Evolutionary conservation across 2,888 invertebrate genomes (phyloP), one percentile per base, ranked within the genome.

Genomic region (Hemistola chrysoprasaria): DNA sequence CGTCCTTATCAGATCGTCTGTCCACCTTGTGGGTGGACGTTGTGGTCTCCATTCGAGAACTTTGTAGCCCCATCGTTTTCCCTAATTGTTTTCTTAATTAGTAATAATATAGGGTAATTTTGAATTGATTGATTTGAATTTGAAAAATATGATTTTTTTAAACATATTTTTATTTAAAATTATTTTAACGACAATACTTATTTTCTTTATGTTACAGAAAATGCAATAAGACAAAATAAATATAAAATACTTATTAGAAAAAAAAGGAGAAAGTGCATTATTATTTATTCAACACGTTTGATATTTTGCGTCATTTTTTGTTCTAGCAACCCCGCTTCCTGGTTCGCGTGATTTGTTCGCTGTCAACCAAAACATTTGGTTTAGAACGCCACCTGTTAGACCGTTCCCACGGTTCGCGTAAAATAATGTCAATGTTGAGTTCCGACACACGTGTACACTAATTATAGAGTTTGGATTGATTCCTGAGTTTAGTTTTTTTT

Each of bases 301-400:
- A 62, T 59, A 58, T 53, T 57, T 22, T 31, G 5, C 8, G 65
- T 71, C n/a, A 72, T 76, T 75, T 78, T 64, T 67, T 54, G 41
- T 34, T 41, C 38, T 39, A 32, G 16, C 25, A 39, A 59, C 63
- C 67, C 56, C 65, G 61, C 62, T 79, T 78, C 79, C 78, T 78
- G 77, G 67, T 64, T 70, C 62, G 63, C 64, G 78, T 77, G 79
- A 78, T 80, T 82, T 79, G 77, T 72, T 65, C 58, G 65, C 51
- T 60, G 67, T 71, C 70, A 63, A 64, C 65, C 63, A 70, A 64
- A 71, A 73, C 76, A 78, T 74, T 76, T 75, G 73, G 71, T 69
- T 65, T 47, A 31, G 59, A 65, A 64, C 65, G 65, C 62, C 81
- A 84, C 84, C 84, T 84, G 84, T 82, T 72, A 47, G 39, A 22